phyloP scores from a whole-genome alignment of 1,140 invertebrate species.

The Drosophila rhopaloa region DNA sequence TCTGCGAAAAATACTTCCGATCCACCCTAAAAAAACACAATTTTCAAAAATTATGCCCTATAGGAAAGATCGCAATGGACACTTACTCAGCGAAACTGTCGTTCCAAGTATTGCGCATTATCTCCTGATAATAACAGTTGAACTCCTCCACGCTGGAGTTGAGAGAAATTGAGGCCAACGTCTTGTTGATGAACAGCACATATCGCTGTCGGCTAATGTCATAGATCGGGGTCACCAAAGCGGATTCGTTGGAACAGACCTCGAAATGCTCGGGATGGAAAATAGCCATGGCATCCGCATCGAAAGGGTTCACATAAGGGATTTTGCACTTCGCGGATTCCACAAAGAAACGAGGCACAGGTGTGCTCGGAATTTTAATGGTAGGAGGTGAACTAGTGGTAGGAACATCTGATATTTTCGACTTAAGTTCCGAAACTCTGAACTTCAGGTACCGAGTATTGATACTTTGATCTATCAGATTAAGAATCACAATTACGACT shows the following conservation, averaged over 20 bases:
- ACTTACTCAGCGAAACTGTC: constrained; percentile 62
- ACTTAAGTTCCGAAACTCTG: not conserved
- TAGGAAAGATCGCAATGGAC: not conserved
- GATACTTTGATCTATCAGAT: not conserved
- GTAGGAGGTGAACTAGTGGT: no score
- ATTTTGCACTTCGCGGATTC: constrained; percentile 50
- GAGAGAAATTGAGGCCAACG: constrained; percentile 27
- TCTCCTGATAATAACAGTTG: constrained; percentile 68
- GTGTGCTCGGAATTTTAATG: no score
- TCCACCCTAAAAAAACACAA: constrained; percentile 6
- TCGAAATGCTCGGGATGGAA: constrained; percentile 42
- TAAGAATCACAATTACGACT: constrained; percentile 9
- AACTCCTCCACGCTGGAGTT: constrained; percentile 52
- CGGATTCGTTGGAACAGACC: constrained; percentile 53
- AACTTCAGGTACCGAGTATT: not conserved
- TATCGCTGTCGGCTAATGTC: constrained; percentile 43
- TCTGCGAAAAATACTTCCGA: constrained; percentile 55
- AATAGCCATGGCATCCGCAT: constrained; percentile 28
- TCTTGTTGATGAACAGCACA: constrained; percentile 53
- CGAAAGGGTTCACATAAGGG: constrained; percentile 62
- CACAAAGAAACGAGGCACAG: constrained; percentile 37
- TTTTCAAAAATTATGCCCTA: not conserved
- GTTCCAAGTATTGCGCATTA: constrained; percentile 20
- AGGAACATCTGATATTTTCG: not conserved
- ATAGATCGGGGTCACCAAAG: constrained; percentile 54